Base-by-base conservation (phyloP, 2,797 vertebrate species). In the Onychomys leucogaster region DNA sequence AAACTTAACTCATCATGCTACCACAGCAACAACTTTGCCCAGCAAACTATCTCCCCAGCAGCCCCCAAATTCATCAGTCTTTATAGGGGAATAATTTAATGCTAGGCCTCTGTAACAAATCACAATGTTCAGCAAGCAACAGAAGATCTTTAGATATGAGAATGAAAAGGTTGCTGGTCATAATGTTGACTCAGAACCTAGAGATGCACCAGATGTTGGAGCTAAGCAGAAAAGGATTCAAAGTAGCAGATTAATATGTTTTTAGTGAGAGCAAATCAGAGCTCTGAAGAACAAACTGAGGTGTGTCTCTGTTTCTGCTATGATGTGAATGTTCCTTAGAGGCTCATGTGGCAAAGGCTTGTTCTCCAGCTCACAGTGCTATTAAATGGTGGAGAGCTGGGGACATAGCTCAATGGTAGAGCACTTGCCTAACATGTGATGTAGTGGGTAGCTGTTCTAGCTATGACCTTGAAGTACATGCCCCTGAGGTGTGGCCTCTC, bases 171-270 rank as follows among this genome's bases (percentile, higher is more conserved):
- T 29, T 59, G 9, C 21, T 49, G 19, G 27, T 78, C n/a, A 7
- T 21, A 32, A 55, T 57, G 29, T 71, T 34, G 0, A 23, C 61
- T 84, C 41, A 71, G 37, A 91, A 85, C 21, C 46, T 34, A 95
- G 9, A 76, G 55, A 43, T 11, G 52, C 52, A 4, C 12, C 7
- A 71, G 69, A 43, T 90, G 67, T 57, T 49, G n/a, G 81, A 83
- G 19, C 63, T 55, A 61, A 94, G 80, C 29, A 87, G 76, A 78
- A 78, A 78, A 73, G 23, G 82, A 87, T 46, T 83, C 63, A 90
- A 67, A 90, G 49, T 41, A 88, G 71, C 75, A 82, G 57, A 32
- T 76, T 41, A 91, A 65, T 86, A 55, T 78, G 29, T 71, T 69
- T 95, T 49, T 55, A 19, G 52, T 61, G n/a, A 75, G 27, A 88